These are phyloP conservation scores for Melikaiella ostensackeni DNA, from an alignment of 2,888 invertebrate species.

Conservation along the genomic window DNA sequence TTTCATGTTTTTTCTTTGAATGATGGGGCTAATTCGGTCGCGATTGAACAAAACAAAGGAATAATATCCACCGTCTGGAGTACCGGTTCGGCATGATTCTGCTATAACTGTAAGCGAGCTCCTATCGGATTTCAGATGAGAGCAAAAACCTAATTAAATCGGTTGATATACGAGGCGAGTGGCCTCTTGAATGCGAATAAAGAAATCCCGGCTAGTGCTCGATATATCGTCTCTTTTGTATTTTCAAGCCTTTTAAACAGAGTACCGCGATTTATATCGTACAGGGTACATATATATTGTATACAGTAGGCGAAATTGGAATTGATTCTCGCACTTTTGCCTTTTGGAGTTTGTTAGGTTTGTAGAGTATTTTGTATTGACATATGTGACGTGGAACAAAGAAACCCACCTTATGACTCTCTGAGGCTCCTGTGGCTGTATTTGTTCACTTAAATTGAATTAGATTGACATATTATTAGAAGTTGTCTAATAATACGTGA, in stretches of 20 bases:
- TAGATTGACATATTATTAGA: too few relatives aligned
- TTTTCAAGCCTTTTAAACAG: not conserved
- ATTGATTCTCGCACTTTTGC: not conserved
- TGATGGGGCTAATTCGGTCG: not conserved
- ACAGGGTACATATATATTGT: not conserved
- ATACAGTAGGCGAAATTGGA: not conserved
- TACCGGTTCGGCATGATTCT: constrained; percentile 57
- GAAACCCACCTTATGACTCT: too few relatives aligned
- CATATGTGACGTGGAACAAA: too few relatives aligned
- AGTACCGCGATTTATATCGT: not conserved
- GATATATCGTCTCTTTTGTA: constrained; percentile 31
- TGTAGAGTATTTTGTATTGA: not conserved
- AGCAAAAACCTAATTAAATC: constrained; percentile 55
- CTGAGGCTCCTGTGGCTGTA: too few relatives aligned
- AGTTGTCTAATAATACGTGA: too few relatives aligned
- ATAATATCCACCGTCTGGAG: constrained; percentile 46
- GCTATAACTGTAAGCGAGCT: constrained; percentile 55
- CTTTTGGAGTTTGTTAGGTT: not conserved
- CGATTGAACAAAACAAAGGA: constrained; percentile 47
- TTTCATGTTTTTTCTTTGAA: not conserved
- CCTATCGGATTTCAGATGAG: constrained; percentile 48
- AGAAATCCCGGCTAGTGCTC: constrained; percentile 19
- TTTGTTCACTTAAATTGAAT: too few relatives aligned
- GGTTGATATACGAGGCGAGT: constrained; percentile 43
- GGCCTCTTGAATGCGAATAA: constrained; percentile 45